Evolutionary conservation across 2,113 vertebrate species (phyloP), one percentile per base, ranked within the genome.

Genomic region (Equus quagga): DNA sequence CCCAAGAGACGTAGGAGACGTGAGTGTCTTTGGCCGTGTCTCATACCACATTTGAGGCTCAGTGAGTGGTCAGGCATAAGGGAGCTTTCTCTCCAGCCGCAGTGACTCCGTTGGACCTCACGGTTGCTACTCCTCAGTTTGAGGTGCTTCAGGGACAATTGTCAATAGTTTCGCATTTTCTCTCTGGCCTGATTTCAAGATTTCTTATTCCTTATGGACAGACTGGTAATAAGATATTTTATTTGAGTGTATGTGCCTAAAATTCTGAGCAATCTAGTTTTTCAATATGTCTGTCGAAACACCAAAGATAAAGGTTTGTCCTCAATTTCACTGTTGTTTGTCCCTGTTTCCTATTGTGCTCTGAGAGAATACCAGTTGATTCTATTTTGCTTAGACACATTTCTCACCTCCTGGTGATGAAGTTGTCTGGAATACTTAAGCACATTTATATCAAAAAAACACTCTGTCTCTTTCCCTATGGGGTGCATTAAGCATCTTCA

Each of bases 351-450:
- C 85, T 18, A 86, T 65, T 75, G 58, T 97, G 31, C 49, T 98
- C 56, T 90, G 91, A 84, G 24, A 89, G 72, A 75, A 78, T 64
- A 46, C 6, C 21, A 67, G 64, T 93, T 94, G 64, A 79, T 96
- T 93, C 67, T 89, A 64, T 91, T 96, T 96, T 88, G 91, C 58
- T 98, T 84, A 85, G 69, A 90, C 23, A 69, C 89, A 65, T 80
- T 81, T 88, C 44, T 97, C 65, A 97, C 24, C 58, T 92, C 56
- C 4, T 91, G 78, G 17, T 94, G 19, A 64, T 94, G 21, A 96
- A 93, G 54, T 97, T 64, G 31, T 94, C 83, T 94, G 56, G 88
- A 98, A 95, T 46, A 46, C 14, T 84, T 97, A 33, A 95, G 17
- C 89, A 62, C 87, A 78, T 92, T 70, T 89, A 69, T 60, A 88